Conservation (phyloP, 2,888 invertebrate species). For the Eristalinus sepulchralis region DNA sequence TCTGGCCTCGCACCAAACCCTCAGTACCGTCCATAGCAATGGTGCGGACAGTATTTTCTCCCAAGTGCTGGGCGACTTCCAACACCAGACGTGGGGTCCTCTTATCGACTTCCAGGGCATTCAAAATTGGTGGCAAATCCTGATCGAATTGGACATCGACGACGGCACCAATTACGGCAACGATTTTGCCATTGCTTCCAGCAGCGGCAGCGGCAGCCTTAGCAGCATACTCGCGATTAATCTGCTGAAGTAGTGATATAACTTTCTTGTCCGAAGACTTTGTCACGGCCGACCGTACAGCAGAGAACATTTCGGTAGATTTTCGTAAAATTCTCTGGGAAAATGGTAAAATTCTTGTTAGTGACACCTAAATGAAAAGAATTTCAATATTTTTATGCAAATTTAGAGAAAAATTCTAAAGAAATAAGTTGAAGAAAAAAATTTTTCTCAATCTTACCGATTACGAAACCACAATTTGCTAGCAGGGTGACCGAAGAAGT, state of each 20-base stretch:
- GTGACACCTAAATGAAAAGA: conserved; percentile 61
- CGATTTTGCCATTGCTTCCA: conserved; percentile 82
- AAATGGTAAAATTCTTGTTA: conserved; percentile 62
- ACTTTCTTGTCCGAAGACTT: conserved; percentile 75
- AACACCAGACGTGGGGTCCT: conserved; percentile 90
- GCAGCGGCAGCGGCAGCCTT: conserved; percentile 76
- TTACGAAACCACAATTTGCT: conserved; percentile 75
- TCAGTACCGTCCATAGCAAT: conserved; percentile 98
- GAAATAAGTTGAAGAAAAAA: conserved; percentile 49
- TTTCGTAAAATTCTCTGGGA: conserved; percentile 64
- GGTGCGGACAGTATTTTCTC: conserved; percentile 93
- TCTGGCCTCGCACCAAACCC: conserved; percentile 92
- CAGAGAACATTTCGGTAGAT: conserved; percentile 73
- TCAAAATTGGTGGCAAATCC: conserved; percentile 93
- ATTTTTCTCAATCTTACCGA: conserved; percentile 72
- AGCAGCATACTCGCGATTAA: conserved; percentile 76
- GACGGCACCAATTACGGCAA: conserved; percentile 98
- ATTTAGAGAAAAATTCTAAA: conserved; percentile 27
- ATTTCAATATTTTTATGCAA: conserved; percentile 41
- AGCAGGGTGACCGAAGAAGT: conserved; percentile 74
- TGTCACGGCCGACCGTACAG: conserved; percentile 73
- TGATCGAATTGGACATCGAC: conserved; percentile 98
- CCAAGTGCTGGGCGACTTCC: conserved; percentile 92
- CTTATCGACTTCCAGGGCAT: conserved; percentile 95
- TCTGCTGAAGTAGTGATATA: conserved; percentile 74